phyloP scores from a whole-genome alignment of 1,140 invertebrate species.

The Phymorhynchus buccinoides region DNA sequence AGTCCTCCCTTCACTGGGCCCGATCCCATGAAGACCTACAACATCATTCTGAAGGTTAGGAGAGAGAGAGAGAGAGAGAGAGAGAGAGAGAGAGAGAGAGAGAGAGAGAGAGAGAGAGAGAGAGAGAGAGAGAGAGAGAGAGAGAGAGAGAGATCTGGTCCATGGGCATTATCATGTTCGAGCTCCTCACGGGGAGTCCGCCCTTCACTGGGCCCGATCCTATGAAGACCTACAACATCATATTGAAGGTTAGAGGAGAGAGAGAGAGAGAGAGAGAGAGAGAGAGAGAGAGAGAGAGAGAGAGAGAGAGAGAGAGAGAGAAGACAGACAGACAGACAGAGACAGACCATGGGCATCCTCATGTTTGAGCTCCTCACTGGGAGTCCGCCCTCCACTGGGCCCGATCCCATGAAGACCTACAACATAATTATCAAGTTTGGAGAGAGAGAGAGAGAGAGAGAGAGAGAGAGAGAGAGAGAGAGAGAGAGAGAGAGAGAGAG shows the following conservation, averaged over 20 bases:
- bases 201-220: conserved; percentile 97
- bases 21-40: conserved; percentile 99
- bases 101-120: too few species aligned
- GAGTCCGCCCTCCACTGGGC: conserved; percentile 94
- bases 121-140: too few species aligned
- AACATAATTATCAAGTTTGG: conserved; percentile 96
- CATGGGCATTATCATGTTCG: conserved; percentile 92
- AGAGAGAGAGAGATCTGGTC: conserved; percentile 99
- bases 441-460: too few species aligned
- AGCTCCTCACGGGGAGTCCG: conserved; percentile 92
- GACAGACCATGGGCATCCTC: conserved; percentile 94
- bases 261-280: too few species aligned
- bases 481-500: too few species aligned
- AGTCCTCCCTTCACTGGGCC: conserved; percentile 95
- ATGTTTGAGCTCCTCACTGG: conserved; percentile 93
- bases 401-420: conserved; percentile 99
- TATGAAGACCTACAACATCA: conserved; percentile 99
- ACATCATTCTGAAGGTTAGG: conserved; percentile 94
- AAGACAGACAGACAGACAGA: too few species aligned
- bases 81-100: too few species aligned
- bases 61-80: too few species aligned
- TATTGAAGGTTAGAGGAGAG: conserved; percentile 82
- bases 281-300: too few species aligned
- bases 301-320: too few species aligned
- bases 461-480: too few species aligned